Conservation (phyloP, 2,113 vertebrate genomes). For the Otis tarda region DNA sequence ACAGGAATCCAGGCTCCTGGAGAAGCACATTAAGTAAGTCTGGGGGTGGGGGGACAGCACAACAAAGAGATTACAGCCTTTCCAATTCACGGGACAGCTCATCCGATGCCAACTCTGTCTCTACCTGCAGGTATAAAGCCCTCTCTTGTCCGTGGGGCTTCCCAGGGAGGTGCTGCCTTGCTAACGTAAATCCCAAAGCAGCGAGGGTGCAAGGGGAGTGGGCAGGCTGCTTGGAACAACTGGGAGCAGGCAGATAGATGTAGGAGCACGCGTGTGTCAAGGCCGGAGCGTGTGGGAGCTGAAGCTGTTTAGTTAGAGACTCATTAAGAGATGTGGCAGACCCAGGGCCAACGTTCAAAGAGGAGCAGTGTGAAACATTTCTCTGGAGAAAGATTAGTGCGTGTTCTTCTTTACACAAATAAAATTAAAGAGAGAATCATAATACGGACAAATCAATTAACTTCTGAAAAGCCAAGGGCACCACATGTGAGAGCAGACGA, state of each 20-base stretch:
- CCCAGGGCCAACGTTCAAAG: conserved; percentile 18
- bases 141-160: fast-evolving
- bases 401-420: conserved; percentile 40
- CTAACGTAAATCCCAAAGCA: background rate
- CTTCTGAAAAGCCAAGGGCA: conserved; percentile 48
- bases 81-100: background rate
- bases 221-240: background rate
- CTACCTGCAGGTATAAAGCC: background rate
- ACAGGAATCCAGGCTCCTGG: background rate
- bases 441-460: conserved; percentile 55
- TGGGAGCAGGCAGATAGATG: conserved; percentile 9
- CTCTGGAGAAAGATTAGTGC: conserved; percentile 32
- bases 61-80: background rate
- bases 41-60: background rate
- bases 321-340: conserved; percentile 12
- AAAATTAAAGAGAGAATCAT: conserved; percentile 42
- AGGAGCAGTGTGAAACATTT: background rate
- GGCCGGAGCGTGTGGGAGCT: conserved; percentile 23
- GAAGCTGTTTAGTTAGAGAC: background rate
- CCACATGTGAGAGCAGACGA: background rate
- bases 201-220: fast-evolving
- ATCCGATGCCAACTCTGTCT: background rate
- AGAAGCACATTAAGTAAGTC: background rate
- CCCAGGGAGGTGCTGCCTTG: background rate
- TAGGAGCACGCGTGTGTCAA: conserved; percentile 3